Evolutionary conservation across 2,797 vertebrate species (phyloP).

Genomic region (Kryptopterus vitreolus): DNA sequence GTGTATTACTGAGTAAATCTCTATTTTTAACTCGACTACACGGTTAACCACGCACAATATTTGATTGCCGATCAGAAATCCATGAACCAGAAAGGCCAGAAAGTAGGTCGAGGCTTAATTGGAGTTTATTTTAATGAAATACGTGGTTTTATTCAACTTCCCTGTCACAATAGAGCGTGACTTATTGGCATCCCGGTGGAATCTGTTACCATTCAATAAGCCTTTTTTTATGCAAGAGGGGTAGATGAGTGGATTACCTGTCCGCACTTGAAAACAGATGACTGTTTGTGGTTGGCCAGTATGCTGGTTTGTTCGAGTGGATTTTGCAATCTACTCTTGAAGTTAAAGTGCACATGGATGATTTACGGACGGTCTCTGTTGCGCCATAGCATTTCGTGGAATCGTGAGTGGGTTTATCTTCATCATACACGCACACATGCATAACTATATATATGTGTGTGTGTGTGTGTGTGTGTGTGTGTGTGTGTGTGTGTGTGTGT

Average conservation of each 20-base stretch:
- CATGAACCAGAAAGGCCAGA: too few species aligned
- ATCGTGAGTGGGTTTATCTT: background rate
- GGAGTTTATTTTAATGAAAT: conserved; percentile 40
- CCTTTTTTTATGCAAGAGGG: conserved; percentile 35
- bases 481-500: conserved; percentile 14
- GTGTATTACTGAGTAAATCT: too few species aligned
- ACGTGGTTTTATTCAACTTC: conserved; percentile 16
- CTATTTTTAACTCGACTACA: too few species aligned
- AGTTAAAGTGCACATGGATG: background rate
- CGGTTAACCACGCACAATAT: too few species aligned
- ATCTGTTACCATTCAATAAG: conserved; percentile 28
- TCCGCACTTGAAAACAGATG: conserved; percentile 27
- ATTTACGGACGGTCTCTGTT: conserved; percentile 4
- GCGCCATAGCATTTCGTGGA: background rate
- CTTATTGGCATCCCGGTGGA: conserved; percentile 13
- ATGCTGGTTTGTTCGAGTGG: conserved; percentile 3
- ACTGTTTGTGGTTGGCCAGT: conserved; percentile 3
- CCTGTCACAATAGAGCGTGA: conserved; percentile 22
- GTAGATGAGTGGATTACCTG: conserved; percentile 35
- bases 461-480: conserved; percentile 12
- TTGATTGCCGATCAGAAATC: too few species aligned
- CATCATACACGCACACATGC: too few species aligned
- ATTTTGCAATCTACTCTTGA: conserved; percentile 25
- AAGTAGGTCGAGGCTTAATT: conserved; percentile 12
- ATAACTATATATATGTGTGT: background rate